Percentiles rank a stretch among this genome's conserved stretches.
phyloP scores from a whole-genome alignment of 2,113 vertebrate species.

The Lophochroa leadbeateri region DNA sequence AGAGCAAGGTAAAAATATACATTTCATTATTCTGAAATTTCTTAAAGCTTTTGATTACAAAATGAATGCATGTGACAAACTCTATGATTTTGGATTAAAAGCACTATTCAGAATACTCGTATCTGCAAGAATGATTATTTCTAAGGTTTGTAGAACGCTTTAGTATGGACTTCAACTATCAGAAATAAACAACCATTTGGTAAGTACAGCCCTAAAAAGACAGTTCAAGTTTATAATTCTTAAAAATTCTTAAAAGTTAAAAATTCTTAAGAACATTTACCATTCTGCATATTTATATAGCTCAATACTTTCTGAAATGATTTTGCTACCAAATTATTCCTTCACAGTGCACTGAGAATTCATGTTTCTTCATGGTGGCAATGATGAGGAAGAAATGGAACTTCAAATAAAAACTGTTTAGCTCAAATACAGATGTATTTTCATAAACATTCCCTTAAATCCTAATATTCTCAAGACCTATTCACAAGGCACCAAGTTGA shows the following conservation, averaged over 20 bases:
- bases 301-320: neutral
- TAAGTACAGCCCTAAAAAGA: neutral
- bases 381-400: conserved; percentile 17
- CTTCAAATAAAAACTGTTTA: neutral
- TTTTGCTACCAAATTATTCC: neutral
- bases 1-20: neutral
- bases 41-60: neutral
- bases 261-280: conserved; percentile 6
- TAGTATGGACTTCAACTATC: neutral
- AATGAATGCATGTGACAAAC: neutral
- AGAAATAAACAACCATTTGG: neutral
- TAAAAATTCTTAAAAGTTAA: neutral
- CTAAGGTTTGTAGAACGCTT: neutral
- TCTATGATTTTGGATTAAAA: neutral
- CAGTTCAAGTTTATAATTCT: neutral
- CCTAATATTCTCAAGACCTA: neutral
- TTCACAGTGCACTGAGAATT: neutral
- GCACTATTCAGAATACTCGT: neutral
- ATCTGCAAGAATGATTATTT: neutral
- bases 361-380: neutral
- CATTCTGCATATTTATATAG: conserved; percentile 6
- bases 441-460: neutral
- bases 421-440: neutral
- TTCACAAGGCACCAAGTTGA: neutral
- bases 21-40: neutral